phyloP scores from a whole-genome alignment of 1,140 invertebrate genomes.

The Ganaspis sp. region DNA sequence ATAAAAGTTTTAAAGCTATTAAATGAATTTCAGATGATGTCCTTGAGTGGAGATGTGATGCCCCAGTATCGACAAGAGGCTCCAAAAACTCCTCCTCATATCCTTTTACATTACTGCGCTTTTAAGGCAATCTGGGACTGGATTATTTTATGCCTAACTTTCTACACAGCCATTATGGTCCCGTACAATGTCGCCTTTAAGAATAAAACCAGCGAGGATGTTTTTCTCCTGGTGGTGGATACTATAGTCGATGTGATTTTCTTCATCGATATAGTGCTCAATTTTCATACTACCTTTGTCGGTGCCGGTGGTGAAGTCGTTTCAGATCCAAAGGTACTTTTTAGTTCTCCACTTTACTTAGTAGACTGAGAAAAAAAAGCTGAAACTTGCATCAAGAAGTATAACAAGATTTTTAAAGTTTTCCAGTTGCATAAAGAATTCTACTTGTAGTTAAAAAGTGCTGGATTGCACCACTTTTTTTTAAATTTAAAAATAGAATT shows the following conservation, averaged over 20 bases:
- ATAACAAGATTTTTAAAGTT: no score
- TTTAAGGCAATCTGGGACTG: conserved; percentile 99
- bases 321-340: conserved; percentile 92
- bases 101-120: conserved; percentile 97
- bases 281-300: conserved; percentile 99
- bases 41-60: conserved; percentile 96
- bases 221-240: conserved; percentile 96
- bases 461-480: no score
- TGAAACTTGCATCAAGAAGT: no score
- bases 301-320: conserved; percentile 98
- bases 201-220: conserved; percentile 99
- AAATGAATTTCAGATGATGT: conserved; percentile 89
- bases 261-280: conserved; percentile 99
- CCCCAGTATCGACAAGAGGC: conserved; percentile 99
- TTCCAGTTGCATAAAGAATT: no score
- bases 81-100: conserved; percentile 98
- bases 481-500: no score
- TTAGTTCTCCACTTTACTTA: background rate
- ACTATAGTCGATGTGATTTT: conserved; percentile 99
- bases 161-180: conserved; percentile 99
- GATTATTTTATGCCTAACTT: conserved; percentile 99
- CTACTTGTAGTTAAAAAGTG: no score
- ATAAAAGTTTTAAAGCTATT: background rate
- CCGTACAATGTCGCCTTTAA: conserved; percentile 99
- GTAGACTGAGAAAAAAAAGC: background rate